Base-by-base conservation (phyloP, 2,888 invertebrate species). In the Cancer borealis region DNA sequence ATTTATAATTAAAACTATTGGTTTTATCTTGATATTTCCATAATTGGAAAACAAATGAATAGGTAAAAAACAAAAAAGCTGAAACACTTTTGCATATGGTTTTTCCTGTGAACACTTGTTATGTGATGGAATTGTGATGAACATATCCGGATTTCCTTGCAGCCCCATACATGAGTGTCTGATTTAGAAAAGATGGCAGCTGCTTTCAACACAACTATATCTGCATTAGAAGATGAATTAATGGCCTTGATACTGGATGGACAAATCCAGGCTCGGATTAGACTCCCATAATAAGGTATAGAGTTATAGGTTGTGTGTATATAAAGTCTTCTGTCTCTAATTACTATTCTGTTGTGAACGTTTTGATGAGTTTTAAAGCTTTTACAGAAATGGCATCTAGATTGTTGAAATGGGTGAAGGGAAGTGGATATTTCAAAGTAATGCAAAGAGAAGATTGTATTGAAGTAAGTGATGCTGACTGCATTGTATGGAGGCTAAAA, bases 281-380 rank as follows among this genome's bases (percentile, higher is more conserved):
- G 99, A 99, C 97, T 99, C 99, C 30, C 99, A 99, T 97, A 99
- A 99, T 96, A 99, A 99, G 97, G n/a, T n/a, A n/a, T n/a, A n/a
- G 92, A 17, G 4, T 3, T 60, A 60, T n/a, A 8, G 21, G 60
- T 60, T 60, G 60, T 10, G 2, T 49, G 10, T 54, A 14, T 54
- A 54, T 54, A 54, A 54, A 14, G 12, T 54, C n/a, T n/a, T n/a
- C n/a, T 1, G 0, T 60, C 17, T 60, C 21, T 14, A 17, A 60
- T 60, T 60, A 17, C 21, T 14, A 17, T 17, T 12, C 60, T 60
- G 17, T 21, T 60, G 97, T 21, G 54, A 54, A 54, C 17, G 54
- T 3, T 60, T 60, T 21, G 60, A 21, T 21, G 21, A 60, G 39
- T 39, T 39, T 39, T 39, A 21, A 21, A 21, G 21, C 60, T 21